Percentiles rank a stretch among this genome's conserved stretches.
Conservation (phyloP, 2,888 invertebrate species). For the Allolobophora icterica region DNA sequence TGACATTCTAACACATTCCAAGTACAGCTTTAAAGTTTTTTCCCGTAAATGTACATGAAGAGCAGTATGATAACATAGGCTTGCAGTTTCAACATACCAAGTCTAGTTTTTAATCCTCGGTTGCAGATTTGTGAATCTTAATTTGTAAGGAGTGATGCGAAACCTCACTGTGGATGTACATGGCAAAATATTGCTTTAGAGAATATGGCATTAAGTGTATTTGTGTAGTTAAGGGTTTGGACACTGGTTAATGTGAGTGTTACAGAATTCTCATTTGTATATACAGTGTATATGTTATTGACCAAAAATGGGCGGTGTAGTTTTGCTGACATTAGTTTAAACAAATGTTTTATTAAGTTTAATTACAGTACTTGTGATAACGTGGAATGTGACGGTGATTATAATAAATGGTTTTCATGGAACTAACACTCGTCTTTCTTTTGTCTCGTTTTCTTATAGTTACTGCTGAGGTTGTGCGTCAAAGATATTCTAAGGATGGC, state of each 20-base stretch:
- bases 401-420: neutral
- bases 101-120: neutral
- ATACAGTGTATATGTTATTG: too few species aligned
- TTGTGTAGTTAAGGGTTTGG: neutral
- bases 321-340: neutral
- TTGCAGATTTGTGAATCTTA: neutral
- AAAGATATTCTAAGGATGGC: neutral
- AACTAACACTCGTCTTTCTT: neutral
- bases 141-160: neutral
- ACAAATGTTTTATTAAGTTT: neutral
- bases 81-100: neutral
- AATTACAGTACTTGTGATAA: neutral
- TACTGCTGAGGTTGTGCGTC: slow-evolving; percentile 20
- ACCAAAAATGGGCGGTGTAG: neutral
- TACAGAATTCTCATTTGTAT: neutral
- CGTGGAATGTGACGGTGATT: neutral
- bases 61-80: neutral
- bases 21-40: neutral
- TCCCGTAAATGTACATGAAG: neutral
- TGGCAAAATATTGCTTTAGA: neutral
- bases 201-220: neutral
- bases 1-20: neutral
- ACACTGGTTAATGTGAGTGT: too few species aligned
- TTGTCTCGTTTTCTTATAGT: neutral
- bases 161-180: neutral